Conservation (phyloP, 2,888 invertebrate species). For the Craniophora ligustri region DNA sequence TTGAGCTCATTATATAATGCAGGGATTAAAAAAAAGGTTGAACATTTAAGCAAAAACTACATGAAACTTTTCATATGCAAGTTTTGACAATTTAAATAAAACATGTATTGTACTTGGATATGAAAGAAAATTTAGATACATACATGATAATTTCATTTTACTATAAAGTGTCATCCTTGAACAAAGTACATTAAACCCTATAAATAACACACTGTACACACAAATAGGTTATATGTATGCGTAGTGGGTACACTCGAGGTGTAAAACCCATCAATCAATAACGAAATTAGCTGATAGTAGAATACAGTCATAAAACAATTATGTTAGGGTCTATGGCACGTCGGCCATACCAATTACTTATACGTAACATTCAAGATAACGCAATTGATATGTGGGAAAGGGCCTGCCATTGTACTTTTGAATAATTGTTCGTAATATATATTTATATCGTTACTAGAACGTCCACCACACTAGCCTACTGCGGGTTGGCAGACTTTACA, state of each 20-base stretch:
- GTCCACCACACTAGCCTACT: too few species aligned
- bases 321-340: constrained; percentile 29
- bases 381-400: constrained; percentile 33
- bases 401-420: constrained; percentile 3
- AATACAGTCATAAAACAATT: constrained; percentile 42
- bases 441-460: too few species aligned
- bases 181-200: constrained; percentile 14
- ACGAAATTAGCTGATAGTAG: constrained; percentile 41
- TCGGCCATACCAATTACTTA: constrained; percentile 43
- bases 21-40: too few species aligned
- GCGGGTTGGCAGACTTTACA: too few species aligned
- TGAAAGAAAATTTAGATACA: too few species aligned
- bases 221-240: constrained; percentile 17
- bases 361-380: constrained; percentile 23
- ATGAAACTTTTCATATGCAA: not conserved
- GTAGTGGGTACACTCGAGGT: constrained; percentile 12
- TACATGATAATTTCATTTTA: not conserved
- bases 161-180: constrained; percentile 14
- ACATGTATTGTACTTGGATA: too few species aligned
- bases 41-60: constrained; percentile 7
- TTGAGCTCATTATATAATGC: too few species aligned
- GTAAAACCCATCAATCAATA: constrained; percentile 45
- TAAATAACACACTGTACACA: constrained; percentile 16
- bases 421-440: not conserved
- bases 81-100: too few species aligned